phyloP scores from a whole-genome alignment of 2,888 invertebrate genomes.

The Saturnia pavonia region DNA sequence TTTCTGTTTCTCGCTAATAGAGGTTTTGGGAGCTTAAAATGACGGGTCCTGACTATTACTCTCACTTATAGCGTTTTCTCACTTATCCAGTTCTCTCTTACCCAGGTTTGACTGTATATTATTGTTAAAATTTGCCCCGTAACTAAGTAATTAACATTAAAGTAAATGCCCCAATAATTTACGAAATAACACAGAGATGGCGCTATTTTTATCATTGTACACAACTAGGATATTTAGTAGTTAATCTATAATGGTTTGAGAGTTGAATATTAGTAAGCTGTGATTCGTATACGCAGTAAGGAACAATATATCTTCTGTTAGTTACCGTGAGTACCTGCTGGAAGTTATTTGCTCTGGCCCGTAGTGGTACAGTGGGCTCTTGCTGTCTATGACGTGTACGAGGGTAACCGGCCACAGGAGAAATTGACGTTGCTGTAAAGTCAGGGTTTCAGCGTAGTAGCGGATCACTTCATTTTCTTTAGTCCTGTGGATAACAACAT shows the following conservation, averaged over 20 bases:
- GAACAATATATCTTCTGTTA: background rate
- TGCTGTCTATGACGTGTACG: conserved; percentile 89
- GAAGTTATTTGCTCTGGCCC: conserved; percentile 86
- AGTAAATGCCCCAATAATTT: background rate
- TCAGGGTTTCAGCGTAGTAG: conserved; percentile 59
- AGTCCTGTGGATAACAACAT: conserved; percentile 46
- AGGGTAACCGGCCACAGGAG: conserved; percentile 94
- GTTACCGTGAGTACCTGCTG: conserved; percentile 62
- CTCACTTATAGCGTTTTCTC: too few species aligned
- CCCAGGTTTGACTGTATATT: too few species aligned
- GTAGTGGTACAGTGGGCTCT: conserved; percentile 89
- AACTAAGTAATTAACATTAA: background rate
- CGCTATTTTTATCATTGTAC: background rate
- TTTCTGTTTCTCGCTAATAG: too few species aligned
- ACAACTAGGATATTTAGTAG: background rate
- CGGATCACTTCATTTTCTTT: conserved; percentile 70
- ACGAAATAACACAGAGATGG: background rate
- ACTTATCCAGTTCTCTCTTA: too few species aligned
- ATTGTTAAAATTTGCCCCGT: background rate
- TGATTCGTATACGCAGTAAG: background rate
- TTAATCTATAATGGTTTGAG: background rate
- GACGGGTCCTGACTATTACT: too few species aligned
- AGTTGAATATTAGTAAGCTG: background rate
- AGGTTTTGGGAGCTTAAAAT: too few species aligned
- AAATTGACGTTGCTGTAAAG: conserved; percentile 67